These are phyloP conservation scores for Coreius guichenoti DNA, from an alignment of 2,797 vertebrate species.

Conservation along the genomic window DNA sequence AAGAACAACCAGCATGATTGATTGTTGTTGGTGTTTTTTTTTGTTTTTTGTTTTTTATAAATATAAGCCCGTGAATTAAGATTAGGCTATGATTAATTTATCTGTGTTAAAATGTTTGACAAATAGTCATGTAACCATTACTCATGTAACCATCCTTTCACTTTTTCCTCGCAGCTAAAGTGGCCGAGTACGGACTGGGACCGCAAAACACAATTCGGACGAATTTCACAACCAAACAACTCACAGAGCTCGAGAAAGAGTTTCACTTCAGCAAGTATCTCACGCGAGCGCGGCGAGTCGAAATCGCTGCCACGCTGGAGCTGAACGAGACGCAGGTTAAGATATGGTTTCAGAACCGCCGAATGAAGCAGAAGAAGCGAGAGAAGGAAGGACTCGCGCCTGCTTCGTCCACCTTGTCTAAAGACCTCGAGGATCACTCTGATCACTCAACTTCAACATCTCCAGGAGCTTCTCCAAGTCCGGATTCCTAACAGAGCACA, in stretches of 20 bases:
- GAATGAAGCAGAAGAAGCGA: slow-evolving; percentile 98
- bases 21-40: neutral
- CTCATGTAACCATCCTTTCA: slow-evolving; percentile 13
- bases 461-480: slow-evolving; percentile 89
- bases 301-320: slow-evolving; percentile 90
- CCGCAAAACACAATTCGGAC: slow-evolving; percentile 87
- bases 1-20: neutral
- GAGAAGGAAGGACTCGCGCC: slow-evolving; percentile 88
- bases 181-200: slow-evolving; percentile 84
- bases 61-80: neutral
- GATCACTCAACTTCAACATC: slow-evolving; percentile 88
- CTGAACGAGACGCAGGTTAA: slow-evolving; percentile 92
- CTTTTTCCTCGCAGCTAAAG: slow-evolving; percentile 79
- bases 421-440: slow-evolving; percentile 83
- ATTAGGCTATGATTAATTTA: neutral
- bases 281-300: slow-evolving; percentile 91
- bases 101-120: slow-evolving; percentile 24
- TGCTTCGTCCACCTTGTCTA: slow-evolving; percentile 75
- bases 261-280: slow-evolving; percentile 99
- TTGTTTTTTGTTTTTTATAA: neutral
- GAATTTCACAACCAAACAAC: slow-evolving; percentile 95
- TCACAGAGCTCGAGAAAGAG: slow-evolving; percentile 97
- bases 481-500: slow-evolving; percentile 79
- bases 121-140: slow-evolving; percentile 4
- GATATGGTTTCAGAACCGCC: slow-evolving; percentile 97